Evolutionary conservation across 2,113 vertebrate genomes (phyloP).

Genomic region (Muntiacus reevesi): DNA sequence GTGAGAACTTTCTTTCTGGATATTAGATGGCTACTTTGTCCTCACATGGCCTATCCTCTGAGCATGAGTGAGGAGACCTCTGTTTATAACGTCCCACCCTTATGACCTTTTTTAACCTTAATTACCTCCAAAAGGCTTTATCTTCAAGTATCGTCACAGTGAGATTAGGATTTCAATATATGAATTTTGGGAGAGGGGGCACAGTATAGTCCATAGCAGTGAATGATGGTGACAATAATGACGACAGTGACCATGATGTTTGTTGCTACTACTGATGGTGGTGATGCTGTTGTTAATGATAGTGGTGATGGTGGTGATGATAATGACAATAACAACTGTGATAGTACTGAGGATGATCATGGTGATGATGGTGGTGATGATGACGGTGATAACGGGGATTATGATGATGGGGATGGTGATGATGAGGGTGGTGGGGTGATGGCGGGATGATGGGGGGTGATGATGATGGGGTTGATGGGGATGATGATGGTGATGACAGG

Average conservation of each 20-base stretch:
- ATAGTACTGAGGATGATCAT: accelerated
- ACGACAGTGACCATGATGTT: accelerated
- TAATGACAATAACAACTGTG: accelerated
- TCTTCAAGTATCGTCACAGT: neutral
- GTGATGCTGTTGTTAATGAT: neutral
- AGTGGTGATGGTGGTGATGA: accelerated
- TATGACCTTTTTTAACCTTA: neutral
- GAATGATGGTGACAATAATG: neutral
- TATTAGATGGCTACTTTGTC: neutral
- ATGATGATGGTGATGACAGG: neutral
- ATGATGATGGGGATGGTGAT: accelerated
- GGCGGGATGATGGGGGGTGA: accelerated
- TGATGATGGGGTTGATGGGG: accelerated
- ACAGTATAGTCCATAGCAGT: neutral
- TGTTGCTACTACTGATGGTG: neutral
- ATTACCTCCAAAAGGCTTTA: neutral
- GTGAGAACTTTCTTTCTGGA: neutral
- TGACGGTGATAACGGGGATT: accelerated
- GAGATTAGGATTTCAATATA: neutral
- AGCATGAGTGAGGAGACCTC: neutral
- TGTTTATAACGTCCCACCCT: neutral
- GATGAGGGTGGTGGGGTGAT: neutral
- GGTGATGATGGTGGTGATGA: accelerated
- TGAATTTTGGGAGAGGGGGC: neutral
- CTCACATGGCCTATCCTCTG: neutral